Evolutionary conservation across 1,140 invertebrate genomes (phyloP).

Genomic region (Coboldia fuscipes): DNA sequence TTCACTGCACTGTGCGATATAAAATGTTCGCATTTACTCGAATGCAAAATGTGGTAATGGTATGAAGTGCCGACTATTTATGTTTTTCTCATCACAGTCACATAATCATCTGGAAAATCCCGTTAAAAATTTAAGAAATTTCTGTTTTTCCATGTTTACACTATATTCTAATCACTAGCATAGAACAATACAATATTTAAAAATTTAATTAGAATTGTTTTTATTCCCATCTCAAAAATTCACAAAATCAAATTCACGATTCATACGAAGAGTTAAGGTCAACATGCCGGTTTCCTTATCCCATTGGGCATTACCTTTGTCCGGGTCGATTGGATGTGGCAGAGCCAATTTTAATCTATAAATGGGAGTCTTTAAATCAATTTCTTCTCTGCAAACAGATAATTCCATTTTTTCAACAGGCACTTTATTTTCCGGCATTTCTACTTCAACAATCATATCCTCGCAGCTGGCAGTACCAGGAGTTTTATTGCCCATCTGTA

Average conservation of each 20-base stretch:
- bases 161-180: too few relatives aligned
- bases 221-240: too few relatives aligned
- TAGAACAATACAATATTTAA: too few relatives aligned
- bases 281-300: slow-evolving; percentile 40
- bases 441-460: slow-evolving; percentile 52
- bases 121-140: too few relatives aligned
- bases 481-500: slow-evolving; percentile 65
- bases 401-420: slow-evolving; percentile 39
- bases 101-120: too few relatives aligned
- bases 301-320: slow-evolving; percentile 58
- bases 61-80: too few relatives aligned
- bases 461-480: slow-evolving; percentile 65
- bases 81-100: too few relatives aligned
- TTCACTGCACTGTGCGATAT: too few relatives aligned
- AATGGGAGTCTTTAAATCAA: slow-evolving; percentile 35
- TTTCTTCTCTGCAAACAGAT: slow-evolving; percentile 38
- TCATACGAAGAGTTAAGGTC: slow-evolving; percentile 41
- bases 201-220: too few relatives aligned
- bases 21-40: too few relatives aligned
- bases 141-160: too few relatives aligned
- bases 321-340: slow-evolving; percentile 58
- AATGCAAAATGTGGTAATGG: too few relatives aligned
- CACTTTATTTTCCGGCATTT: slow-evolving; percentile 47
- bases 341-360: slow-evolving; percentile 51
- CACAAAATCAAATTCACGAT: slow-evolving; percentile 55